Evolutionary conservation across 2,888 invertebrate genomes (phyloP).

Genomic region (Rotaria magnacalcarata): DNA sequence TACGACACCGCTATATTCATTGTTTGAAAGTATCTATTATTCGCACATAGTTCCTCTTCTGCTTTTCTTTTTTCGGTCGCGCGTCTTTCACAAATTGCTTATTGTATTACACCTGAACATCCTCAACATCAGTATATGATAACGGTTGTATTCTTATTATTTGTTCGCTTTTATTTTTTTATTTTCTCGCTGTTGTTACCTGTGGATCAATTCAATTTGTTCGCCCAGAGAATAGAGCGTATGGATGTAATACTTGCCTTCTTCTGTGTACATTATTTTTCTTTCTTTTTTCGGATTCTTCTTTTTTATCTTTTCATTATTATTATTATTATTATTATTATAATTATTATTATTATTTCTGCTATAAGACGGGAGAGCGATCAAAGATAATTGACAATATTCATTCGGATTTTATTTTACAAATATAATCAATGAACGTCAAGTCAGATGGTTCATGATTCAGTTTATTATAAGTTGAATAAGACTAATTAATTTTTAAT

Average conservation of each 20-base stretch:
- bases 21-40: neutral
- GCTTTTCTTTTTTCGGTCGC: neutral
- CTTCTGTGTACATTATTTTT: neutral
- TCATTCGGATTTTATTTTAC: neutral
- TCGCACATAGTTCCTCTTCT: neutral
- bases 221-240: constrained; percentile 31
- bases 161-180: constrained; percentile 3
- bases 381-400: neutral
- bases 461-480: too few species aligned
- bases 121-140: constrained; percentile 5
- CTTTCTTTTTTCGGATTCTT: neutral
- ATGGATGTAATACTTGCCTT: neutral
- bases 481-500: neutral
- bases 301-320: neutral
- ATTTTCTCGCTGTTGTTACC: constrained; percentile 26
- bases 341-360: constrained; percentile 7
- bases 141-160: neutral
- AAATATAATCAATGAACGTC: neutral
- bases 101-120: neutral
- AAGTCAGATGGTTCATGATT: neutral
- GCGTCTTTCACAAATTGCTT: constrained; percentile 11
- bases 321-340: neutral
- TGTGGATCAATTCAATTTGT: constrained; percentile 1
- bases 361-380: neutral
- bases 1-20: neutral